Base-by-base conservation (phyloP, 2,113 vertebrate species). In the Chiloscyllium plagiosum region DNA sequence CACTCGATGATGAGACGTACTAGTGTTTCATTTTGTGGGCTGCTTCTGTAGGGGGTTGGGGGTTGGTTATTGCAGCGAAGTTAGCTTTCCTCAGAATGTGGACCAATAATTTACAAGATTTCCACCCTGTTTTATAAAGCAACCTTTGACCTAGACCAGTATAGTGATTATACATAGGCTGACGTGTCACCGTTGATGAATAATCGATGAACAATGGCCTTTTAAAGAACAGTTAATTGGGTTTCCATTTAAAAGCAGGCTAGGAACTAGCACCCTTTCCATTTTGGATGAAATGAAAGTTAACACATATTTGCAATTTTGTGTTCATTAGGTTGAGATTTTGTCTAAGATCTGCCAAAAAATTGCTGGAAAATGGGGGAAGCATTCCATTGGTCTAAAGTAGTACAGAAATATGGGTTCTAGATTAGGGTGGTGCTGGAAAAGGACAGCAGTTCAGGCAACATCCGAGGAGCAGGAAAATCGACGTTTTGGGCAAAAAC, bases 151-250 rank as follows among this genome's bases (percentile, higher is more conserved):
- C 92, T 68, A 42, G 92, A 47, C 19, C 66, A 70, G 66, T 69
- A 42, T 68, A 94, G 66, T 69, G 92, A 94, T 94, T 94, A 94
- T 69, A 94, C 7, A 94, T 22, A 69, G 92, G 69, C 92, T 69
- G 92, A 94, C 70, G 20, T 68, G 20, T 47, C 15, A 47, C 37
- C 42, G 37, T 69, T 94, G 92, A 68, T 94, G 66, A 69, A 94
- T 94, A 94, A 94, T 70, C 42, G n/a, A 94, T 94, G n/a, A 94
- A 94, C 65, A 94, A 94, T 94, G 66, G 92, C 92, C 65, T 94
- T 94, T 94, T 94, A 94, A 94, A 94, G 17, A 70, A 94, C 90
- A 50, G 92, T 94, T 94, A 94, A 94, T 94, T 94, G 66, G 92
- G 92, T 19, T 94, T 68, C 65, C 66, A 69, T 94, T 70, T 68